phyloP scores from a whole-genome alignment of 1,140 invertebrate species.

The Sitobion miscanthi region DNA sequence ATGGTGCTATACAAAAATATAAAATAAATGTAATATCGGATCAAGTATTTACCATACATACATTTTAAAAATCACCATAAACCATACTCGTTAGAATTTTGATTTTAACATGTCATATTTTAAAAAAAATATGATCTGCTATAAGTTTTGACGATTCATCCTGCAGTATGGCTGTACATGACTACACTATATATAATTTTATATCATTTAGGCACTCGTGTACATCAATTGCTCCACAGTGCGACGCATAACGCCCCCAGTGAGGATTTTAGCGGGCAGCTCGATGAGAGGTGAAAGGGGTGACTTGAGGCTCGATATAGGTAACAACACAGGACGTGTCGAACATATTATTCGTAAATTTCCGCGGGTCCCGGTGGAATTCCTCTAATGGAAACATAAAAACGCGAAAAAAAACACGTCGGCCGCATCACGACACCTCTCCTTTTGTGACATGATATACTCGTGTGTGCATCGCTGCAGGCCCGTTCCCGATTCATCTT shows the following conservation, averaged over 20 bases:
- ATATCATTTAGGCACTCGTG: neutral
- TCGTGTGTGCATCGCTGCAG: neutral
- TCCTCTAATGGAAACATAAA: neutral
- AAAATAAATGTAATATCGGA: too few relatives aligned
- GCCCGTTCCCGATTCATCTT: slow-evolving; percentile 41
- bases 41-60: too few relatives aligned
- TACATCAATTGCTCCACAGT: neutral
- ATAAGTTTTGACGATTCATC: too few relatives aligned
- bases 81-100: too few relatives aligned
- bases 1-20: too few relatives aligned
- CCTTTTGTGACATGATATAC: neutral
- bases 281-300: neutral
- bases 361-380: neutral
- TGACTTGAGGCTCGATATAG: neutral
- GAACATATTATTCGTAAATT: neutral
- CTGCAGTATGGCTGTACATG: too few relatives aligned
- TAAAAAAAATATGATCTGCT: too few relatives aligned
- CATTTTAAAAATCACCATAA: too few relatives aligned
- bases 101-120: too few relatives aligned
- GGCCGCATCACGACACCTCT: slow-evolving; percentile 17
- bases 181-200: neutral
- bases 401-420: slow-evolving; percentile 15
- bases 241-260: neutral
- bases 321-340: neutral
- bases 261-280: neutral